Evolutionary conservation across 2,797 vertebrate species (phyloP).

Genomic region (Ctenopoma multispine): DNA sequence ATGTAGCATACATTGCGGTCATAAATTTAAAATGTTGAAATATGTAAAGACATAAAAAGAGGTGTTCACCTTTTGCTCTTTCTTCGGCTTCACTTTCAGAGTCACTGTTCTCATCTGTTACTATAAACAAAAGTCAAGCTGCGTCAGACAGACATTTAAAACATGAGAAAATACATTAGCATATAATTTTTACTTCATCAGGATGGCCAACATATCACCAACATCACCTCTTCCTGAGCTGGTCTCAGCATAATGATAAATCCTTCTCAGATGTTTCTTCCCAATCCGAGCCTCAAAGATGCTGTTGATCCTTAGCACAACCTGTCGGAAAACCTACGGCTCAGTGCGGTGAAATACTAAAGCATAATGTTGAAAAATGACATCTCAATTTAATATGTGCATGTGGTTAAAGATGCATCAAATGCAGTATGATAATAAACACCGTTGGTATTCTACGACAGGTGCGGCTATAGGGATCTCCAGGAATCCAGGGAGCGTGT

Average conservation of each 20-base stretch:
- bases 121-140: slow-evolving; percentile 65
- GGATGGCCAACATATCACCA: neutral
- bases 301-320: slow-evolving; percentile 90
- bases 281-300: slow-evolving; percentile 90
- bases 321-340: slow-evolving; percentile 35
- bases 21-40: neutral
- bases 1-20: neutral
- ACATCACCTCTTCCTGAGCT: slow-evolving; percentile 90
- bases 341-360: slow-evolving; percentile 8
- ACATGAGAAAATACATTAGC: neutral
- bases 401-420: neutral
- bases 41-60: fast-evolving
- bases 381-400: neutral
- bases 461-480: slow-evolving; percentile 60
- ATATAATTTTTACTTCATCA: neutral
- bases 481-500: slow-evolving; percentile 47
- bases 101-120: slow-evolving; percentile 93
- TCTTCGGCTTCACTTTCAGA: slow-evolving; percentile 93
- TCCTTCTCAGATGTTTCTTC: slow-evolving; percentile 89
- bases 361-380: neutral
- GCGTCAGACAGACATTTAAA: neutral
- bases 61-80: slow-evolving; percentile 87
- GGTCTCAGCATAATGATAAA: slow-evolving; percentile 89
- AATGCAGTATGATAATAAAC: slow-evolving; percentile 5
- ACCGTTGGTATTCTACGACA: slow-evolving; percentile 77